Base-by-base conservation (phyloP, 2,888 invertebrate species). In the Apeira syringaria region DNA sequence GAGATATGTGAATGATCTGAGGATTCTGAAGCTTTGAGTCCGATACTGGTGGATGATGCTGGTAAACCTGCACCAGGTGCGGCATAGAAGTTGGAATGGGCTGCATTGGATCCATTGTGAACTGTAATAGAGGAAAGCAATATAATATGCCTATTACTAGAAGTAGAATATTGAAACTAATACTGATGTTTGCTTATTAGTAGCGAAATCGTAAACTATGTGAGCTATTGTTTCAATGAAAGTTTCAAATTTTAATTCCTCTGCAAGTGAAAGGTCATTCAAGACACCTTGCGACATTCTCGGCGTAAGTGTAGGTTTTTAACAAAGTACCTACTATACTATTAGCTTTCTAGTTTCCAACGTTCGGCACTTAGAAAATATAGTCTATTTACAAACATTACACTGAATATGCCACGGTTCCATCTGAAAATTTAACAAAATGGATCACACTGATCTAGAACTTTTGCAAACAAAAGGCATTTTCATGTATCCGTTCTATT, bases 11-110 rank as follows among this genome's bases (percentile, higher is more conserved):
- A 30, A 86, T 76, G 18, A 80, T 70, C 36, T 76, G 78, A 5
- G 74, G 64, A 32, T 65, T 80, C 33, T 71, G 71, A 5, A 75
- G 56, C 39, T 74, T 76, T 0, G 66, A 32, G 22, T 59, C 63
- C 0, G 70, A 51, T 2, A 68, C 59, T 0, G 78, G 53, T 0
- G 78, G 74, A 47, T 80, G 79, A 49, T 79, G 76, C 50, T 81
- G 80, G 49, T 79, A 85, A 0, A 87, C 77, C 56, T 84, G 87
- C 2, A 87, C 74, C 8, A 87, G 68, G 45, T 85, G 87, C 0
- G 85, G 80, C 40, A 85, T 72, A 8, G 59, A 28, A 30, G 69
- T 46, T 0, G 68, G 50, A 5, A 17, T 15, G 2, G 73, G 61
- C 50, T 81, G 86, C 27, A 86, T 61, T 44, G 79, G 83, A 5